phyloP scores from a whole-genome alignment of 2,113 vertebrate species.

The Chitala chitala region DNA sequence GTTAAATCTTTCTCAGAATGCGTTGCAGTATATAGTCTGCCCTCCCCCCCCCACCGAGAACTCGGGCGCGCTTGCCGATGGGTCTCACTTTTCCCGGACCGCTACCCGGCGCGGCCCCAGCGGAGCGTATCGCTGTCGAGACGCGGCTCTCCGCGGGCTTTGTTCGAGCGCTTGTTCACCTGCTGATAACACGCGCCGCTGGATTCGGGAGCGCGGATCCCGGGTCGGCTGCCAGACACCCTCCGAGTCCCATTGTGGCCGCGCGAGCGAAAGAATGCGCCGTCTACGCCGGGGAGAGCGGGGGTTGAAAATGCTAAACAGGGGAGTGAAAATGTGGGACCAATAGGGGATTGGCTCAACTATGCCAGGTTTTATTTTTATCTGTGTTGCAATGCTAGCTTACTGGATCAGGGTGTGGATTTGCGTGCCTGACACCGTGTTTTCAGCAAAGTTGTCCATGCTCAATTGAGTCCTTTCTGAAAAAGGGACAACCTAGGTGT shows the following conservation, averaged over 20 bases:
- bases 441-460: slow-evolving; percentile 43
- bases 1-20: slow-evolving; percentile 13
- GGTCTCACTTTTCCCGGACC: background rate
- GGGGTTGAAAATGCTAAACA: slow-evolving; percentile 62
- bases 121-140: slow-evolving; percentile 70
- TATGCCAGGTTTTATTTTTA: slow-evolving; percentile 75
- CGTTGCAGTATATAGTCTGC: background rate
- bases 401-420: slow-evolving; percentile 46
- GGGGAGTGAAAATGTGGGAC: slow-evolving; percentile 73
- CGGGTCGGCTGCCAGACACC: slow-evolving; percentile 75
- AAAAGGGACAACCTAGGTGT: slow-evolving; percentile 8
- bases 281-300: slow-evolving; percentile 65
- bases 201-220: slow-evolving; percentile 74
- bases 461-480: background rate
- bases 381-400: slow-evolving; percentile 59
- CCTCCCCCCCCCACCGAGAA: slow-evolving; percentile 39
- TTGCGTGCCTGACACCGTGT: slow-evolving; percentile 54
- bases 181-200: slow-evolving; percentile 79
- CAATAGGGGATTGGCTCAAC: slow-evolving; percentile 65
- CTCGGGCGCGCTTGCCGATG: slow-evolving; percentile 56
- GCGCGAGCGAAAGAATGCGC: slow-evolving; percentile 67
- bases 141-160: slow-evolving; percentile 74
- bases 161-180: slow-evolving; percentile 78
- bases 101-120: slow-evolving; percentile 52
- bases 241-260: slow-evolving; percentile 75